phyloP scores from a whole-genome alignment of 2,113 vertebrate species.

The Seriola quinqueradiata region DNA sequence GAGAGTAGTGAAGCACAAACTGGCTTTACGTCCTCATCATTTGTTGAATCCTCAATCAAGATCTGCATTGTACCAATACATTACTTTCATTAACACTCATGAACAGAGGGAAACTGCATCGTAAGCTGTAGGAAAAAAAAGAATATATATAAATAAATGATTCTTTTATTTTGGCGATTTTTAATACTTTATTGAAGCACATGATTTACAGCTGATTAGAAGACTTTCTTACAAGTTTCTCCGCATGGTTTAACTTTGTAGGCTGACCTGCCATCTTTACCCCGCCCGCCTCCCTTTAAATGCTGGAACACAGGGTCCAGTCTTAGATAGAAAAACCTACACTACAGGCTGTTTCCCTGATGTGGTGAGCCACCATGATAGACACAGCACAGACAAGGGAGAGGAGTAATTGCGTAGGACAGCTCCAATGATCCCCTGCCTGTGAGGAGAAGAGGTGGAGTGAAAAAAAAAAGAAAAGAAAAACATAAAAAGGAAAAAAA shows the following conservation, averaged over 20 bases:
- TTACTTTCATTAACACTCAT: no score
- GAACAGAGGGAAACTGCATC: no score
- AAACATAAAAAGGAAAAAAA: constrained; percentile 23
- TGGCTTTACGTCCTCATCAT: no score
- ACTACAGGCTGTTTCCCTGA: constrained; percentile 34
- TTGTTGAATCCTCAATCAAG: no score
- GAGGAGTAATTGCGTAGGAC: constrained; percentile 63
- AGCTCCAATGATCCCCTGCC: constrained; percentile 52
- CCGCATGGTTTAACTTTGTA: neutral
- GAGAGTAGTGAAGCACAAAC: no score
- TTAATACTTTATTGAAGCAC: neutral
- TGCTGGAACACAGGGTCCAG: constrained; percentile 8
- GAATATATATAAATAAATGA: no score
- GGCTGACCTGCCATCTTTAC: neutral
- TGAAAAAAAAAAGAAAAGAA: constrained; percentile 18
- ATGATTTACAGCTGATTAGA: neutral
- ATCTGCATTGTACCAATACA: no score
- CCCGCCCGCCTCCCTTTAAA: constrained; percentile 6
- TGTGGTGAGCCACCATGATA: constrained; percentile 25
- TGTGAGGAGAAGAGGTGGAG: constrained; percentile 12
- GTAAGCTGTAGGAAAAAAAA: no score
- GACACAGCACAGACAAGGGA: constrained; percentile 52
- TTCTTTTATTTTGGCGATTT: neutral
- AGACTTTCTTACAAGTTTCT: neutral
- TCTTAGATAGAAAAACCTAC: constrained; percentile 3